Base-by-base conservation (phyloP, 2,113 vertebrate genomes). In the Mesocricetus auratus region DNA sequence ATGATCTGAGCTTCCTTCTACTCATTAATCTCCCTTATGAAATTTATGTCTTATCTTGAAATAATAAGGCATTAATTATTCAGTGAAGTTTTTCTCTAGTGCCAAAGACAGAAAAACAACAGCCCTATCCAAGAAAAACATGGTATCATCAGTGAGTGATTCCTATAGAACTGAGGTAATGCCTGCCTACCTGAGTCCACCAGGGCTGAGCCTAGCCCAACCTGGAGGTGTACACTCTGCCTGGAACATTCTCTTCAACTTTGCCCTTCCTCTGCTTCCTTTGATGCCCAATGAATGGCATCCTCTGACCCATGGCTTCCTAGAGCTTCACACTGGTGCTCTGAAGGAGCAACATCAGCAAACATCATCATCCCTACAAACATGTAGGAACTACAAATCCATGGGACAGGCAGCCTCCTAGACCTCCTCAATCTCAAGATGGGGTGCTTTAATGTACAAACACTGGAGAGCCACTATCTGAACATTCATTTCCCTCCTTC, bases 21-120 rank as follows among this genome's bases (percentile, higher is more conserved):
- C 62, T 71, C 56, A 26, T 56, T 39, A 90, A 36, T 79, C 69
- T 56, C 77, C 26, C 4, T 75, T 74, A 9, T 36, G 9, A 93
- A 60, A 86, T 31, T 33, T 11, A 19, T 45, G 29, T 86, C 73
- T 86, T 82, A 39, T 66, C 68, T 95, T 81, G 45, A 33, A 90
- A 62, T 56, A 81, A 42, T 45, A 66, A 87, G 56, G 33, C 42
- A 33, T 36, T 77, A 89, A 66, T 39, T 66, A 81, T 68, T 92
- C 31, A n/a, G 71, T 56, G 68, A 47, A 78, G 68, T 53, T 79
- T 26, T 91, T 68, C 36, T 50, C 22, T 24, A 64, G 66, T 86
- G 86, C 78, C 78, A 82, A 75, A 94, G 58, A 81, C 50, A 45
- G 56, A 89, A 74, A 89, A 87, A 42, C 24, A 81, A 69, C 8